Evolutionary conservation across 2,888 invertebrate species (phyloP).

Genomic region (Drosophila merina): DNA sequence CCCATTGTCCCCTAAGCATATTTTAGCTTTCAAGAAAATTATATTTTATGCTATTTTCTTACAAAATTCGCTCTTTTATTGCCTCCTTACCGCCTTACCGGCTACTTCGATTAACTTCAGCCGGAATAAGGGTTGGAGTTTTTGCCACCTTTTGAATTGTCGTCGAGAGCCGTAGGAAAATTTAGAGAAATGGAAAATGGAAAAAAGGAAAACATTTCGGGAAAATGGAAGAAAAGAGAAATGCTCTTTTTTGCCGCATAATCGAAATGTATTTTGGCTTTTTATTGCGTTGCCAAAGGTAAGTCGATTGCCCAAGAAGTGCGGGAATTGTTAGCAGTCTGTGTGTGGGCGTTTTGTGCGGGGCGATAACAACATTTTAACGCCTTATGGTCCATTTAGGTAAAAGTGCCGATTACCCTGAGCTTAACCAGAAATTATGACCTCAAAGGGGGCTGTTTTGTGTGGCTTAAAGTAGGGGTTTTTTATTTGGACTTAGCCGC

Average conservation of each 20-base stretch:
- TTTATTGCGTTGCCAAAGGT: conserved; percentile 70
- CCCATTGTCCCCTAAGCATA: conserved; percentile 47
- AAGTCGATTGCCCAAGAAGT: conserved; percentile 21
- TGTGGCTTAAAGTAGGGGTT: conserved; percentile 17
- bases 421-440: conserved; percentile 82
- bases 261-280: conserved; percentile 75
- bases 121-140: conserved; percentile 27
- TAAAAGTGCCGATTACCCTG: conserved; percentile 81
- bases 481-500: background rate
- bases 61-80: conserved; percentile 57
- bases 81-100: conserved; percentile 29
- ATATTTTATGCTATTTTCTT: conserved; percentile 63
- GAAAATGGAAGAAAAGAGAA: conserved; percentile 24
- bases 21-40: conserved; percentile 62
- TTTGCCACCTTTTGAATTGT: conserved; percentile 57
- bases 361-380: conserved; percentile 76
- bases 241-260: conserved; percentile 58
- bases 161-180: conserved; percentile 58
- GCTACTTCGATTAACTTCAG: conserved; percentile 73
- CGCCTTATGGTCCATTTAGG: conserved; percentile 82
- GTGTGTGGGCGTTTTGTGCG: conserved; percentile 20
- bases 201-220: conserved; percentile 35
- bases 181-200: conserved; percentile 48
- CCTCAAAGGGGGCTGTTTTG: conserved; percentile 51
- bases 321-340: conserved; percentile 3